Evolutionary conservation across 2,797 vertebrate genomes (phyloP), one percentile per base, ranked within the genome.

Genomic region (Oreortyx pictus): DNA sequence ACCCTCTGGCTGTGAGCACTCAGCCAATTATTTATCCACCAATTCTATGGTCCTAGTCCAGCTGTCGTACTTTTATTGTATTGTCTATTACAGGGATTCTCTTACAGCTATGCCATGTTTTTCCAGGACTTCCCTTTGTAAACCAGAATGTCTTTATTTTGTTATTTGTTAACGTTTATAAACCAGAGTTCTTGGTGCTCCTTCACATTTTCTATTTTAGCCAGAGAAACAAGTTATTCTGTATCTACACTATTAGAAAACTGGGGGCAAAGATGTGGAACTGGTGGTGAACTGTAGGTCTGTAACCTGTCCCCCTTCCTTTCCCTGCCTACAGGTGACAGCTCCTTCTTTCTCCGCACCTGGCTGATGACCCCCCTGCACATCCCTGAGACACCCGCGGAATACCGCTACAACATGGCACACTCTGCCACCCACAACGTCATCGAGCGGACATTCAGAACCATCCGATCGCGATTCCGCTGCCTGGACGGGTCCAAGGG

Each of bases 341-440:
- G 97, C 74, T 98, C 98, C 66, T 99, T 99, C 95, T 97, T 98
- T 83, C 97, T 99, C 3, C 98, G 93, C 47, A 98, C 98, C 11
- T 99, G 99, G 99, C 46, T 99, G 93, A 98, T 99, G 98, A 99
- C 99, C 0, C 99, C 99, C 1, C 96, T 99, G 14, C 98, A 98
- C 29, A 96, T 97, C 86, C 98, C 99, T 0, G 98, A 98, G 93
- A 98, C 98, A 5, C 98, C 98, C 7, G 98, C 98, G 0, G 99
- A 99, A 49, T 98, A 98, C 86, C 98, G 97, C 19, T 99, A 99
- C 93, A 99, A 99, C 67, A 96, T 99, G 93, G 98, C 99, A 0
- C 99, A 99, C 75, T 96, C 98, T 1, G 98, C 98, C 29, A 99
- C 99, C 1, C 98, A 98, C 71, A 98, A 98, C 88, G 97, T 99